phyloP scores from a whole-genome alignment of 2,113 vertebrate genomes.

The Siniperca knerii region DNA sequence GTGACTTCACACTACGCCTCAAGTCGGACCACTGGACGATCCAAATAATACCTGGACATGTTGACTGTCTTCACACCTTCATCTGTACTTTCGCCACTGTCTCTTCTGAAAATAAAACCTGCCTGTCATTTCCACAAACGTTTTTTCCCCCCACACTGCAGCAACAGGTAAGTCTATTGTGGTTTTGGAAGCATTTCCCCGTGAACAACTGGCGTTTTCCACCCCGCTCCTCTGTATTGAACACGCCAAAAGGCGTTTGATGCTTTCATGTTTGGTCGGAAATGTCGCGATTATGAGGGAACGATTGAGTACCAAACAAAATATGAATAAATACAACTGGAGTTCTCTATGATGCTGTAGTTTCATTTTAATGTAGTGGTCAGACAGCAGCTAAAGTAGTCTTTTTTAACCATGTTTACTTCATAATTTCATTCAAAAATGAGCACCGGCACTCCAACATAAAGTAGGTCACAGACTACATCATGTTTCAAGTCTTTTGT shows the following conservation, averaged over 20 bases:
- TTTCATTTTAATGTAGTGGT: neutral
- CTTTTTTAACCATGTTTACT: neutral
- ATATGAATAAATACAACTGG: neutral
- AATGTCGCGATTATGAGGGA: neutral
- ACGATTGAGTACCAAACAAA: neutral
- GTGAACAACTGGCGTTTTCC: slow-evolving; percentile 20
- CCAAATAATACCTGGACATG: slow-evolving; percentile 16
- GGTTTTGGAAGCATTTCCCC: neutral
- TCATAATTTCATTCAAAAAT: neutral
- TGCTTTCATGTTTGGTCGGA: slow-evolving; percentile 66
- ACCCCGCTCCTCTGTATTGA: slow-evolving; percentile 50
- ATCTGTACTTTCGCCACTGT: neutral
- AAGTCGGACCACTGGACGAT: neutral
- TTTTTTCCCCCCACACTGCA: neutral
- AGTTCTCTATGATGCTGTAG: neutral
- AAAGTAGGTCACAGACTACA: neutral
- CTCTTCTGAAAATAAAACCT: neutral
- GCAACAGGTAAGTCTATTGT: slow-evolving; percentile 19
- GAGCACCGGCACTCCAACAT: neutral
- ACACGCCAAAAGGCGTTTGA: slow-evolving; percentile 56
- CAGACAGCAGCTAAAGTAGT: neutral
- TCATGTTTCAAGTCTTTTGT: neutral
- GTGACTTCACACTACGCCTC: neutral
- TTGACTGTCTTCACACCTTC: neutral
- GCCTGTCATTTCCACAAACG: too few species aligned